Percentiles rank a stretch among this genome's conserved stretches.
phyloP scores from a whole-genome alignment of 2,797 vertebrate species.

The Hyperoplus immaculatus region DNA sequence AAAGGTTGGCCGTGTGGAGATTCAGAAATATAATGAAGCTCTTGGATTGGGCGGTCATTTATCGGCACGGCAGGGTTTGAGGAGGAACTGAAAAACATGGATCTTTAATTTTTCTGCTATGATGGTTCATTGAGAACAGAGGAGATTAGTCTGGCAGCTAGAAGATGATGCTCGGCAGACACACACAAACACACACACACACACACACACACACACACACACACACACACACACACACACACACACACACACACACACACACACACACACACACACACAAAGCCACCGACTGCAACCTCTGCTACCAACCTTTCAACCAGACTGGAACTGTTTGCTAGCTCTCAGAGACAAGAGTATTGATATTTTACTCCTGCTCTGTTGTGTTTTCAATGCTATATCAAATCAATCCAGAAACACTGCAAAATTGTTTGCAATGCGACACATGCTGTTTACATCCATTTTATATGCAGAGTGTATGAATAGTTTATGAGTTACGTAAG shows the following conservation, averaged over 20 bases:
- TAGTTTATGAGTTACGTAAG: slow-evolving; percentile 13
- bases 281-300: slow-evolving; percentile 30
- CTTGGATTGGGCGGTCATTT: slow-evolving; percentile 34
- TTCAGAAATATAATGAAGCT: slow-evolving; percentile 9
- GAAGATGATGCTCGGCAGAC: slow-evolving; percentile 42
- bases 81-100: slow-evolving; percentile 55
- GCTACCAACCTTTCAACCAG: slow-evolving; percentile 38
- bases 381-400: slow-evolving; percentile 25
- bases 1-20: too few relatives aligned
- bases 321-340: slow-evolving; percentile 15
- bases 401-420: slow-evolving; percentile 20
- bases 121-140: slow-evolving; percentile 36
- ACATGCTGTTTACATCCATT: slow-evolving; percentile 8
- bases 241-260: slow-evolving; percentile 1
- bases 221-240: slow-evolving; percentile 21
- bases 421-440: background rate
- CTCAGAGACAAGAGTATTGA: slow-evolving; percentile 25
- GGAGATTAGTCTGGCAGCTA: slow-evolving; percentile 41
- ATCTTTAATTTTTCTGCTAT: slow-evolving; percentile 66
- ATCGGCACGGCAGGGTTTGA: slow-evolving; percentile 37
- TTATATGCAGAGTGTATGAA: slow-evolving; percentile 16
- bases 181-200: slow-evolving; percentile 40
- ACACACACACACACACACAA: slow-evolving; percentile 26
- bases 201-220: slow-evolving; percentile 32
- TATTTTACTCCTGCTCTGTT: slow-evolving; percentile 10